A percentile compares a stretch with the other conserved stretches of the same genome.
These are phyloP conservation scores for Nothoprocta perdicaria DNA, from an alignment of 2,113 vertebrate species.

Conservation along the genomic window DNA sequence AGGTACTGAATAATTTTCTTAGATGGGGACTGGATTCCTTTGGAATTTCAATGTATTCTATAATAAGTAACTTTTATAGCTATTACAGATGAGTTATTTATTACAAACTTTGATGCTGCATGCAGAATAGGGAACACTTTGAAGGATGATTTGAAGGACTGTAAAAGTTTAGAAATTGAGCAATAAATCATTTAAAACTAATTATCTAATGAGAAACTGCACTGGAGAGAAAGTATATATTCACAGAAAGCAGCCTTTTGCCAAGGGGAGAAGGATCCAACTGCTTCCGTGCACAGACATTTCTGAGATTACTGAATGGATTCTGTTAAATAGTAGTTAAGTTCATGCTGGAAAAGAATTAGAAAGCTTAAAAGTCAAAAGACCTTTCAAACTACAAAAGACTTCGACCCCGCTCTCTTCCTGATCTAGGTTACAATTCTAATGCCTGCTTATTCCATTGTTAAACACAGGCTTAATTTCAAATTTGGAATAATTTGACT, in stretches of 20 bases:
- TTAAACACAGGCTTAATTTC: background rate
- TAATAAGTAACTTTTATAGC: background rate
- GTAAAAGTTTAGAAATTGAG: background rate
- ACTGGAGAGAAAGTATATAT: background rate
- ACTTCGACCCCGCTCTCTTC: background rate
- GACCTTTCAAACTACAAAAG: background rate
- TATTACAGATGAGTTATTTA: constrained; percentile 64
- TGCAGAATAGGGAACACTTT: background rate
- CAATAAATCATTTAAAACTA: background rate
- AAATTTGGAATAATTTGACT: background rate
- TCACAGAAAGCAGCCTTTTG: background rate
- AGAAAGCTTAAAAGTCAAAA: background rate
- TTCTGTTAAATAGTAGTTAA: background rate
- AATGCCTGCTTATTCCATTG: background rate
- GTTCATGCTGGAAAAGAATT: constrained; percentile 17
- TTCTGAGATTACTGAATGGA: background rate
- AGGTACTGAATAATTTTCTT: background rate
- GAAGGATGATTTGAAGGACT: constrained; percentile 1
- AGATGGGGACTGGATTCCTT: background rate
- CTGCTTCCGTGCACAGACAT: background rate
- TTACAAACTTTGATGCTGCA: constrained; percentile 46
- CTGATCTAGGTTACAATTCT: background rate
- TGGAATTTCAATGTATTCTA: constrained; percentile 20
- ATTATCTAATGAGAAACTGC: background rate
- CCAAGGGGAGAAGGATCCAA: background rate